phyloP scores from a whole-genome alignment of 2,888 invertebrate species.

The Diplazon laetatorius region DNA sequence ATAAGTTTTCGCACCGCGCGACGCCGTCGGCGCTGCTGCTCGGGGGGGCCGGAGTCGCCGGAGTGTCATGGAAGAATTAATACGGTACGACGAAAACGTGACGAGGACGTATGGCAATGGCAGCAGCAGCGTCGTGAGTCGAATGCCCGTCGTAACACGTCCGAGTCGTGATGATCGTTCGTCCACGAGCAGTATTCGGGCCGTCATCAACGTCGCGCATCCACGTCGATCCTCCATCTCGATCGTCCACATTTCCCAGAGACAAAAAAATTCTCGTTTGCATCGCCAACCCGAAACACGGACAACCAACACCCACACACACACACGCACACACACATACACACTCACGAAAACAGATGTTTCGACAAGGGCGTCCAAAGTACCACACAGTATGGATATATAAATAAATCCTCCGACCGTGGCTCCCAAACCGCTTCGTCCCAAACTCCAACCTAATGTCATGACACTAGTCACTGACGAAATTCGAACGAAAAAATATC shows the following conservation, averaged over 20 bases:
- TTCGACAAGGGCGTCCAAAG: too few relatives aligned
- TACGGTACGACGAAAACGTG: slow-evolving; percentile 23
- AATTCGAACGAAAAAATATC: too few relatives aligned
- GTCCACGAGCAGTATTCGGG: background rate
- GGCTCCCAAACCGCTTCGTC: slow-evolving; percentile 13
- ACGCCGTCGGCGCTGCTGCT: slow-evolving; percentile 7
- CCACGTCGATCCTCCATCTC: background rate
- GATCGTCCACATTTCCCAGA: too few relatives aligned
- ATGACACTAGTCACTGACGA: slow-evolving; percentile 59
- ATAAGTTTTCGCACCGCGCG: slow-evolving; percentile 24
- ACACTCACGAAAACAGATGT: too few relatives aligned
- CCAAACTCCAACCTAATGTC: slow-evolving; percentile 38
- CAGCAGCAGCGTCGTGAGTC: slow-evolving; percentile 28
- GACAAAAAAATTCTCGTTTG: too few relatives aligned
- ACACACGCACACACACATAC: too few relatives aligned
- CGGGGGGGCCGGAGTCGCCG: too few relatives aligned
- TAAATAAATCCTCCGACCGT: too few relatives aligned
- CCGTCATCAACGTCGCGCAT: background rate
- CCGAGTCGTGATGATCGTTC: slow-evolving; percentile 6
- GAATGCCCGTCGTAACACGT: slow-evolving; percentile 37
- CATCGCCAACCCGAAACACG: too few relatives aligned
- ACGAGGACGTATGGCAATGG: slow-evolving; percentile 7
- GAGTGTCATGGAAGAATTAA: slow-evolving; percentile 33
- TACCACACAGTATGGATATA: too few relatives aligned
- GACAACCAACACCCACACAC: too few relatives aligned